Base-by-base conservation (phyloP, 1,140 invertebrate genomes). In the Drosophila bocki region DNA sequence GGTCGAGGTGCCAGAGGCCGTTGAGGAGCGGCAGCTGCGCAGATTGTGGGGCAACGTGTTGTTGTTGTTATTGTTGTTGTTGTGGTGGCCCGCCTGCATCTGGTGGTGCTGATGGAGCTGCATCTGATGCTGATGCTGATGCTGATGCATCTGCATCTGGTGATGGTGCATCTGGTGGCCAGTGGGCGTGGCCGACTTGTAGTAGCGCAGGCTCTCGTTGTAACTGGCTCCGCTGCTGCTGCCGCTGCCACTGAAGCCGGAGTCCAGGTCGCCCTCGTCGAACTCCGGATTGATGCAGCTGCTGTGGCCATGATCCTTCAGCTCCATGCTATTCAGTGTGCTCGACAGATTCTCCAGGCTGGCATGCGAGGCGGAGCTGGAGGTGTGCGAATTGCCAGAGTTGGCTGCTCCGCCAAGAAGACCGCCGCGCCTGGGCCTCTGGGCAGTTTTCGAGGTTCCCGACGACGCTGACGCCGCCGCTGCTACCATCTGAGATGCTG, bases 141-240 rank as follows among this genome's bases (percentile, higher is more conserved):
- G 56, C 32, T 44, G 61, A 6, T 71, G 81, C 13, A 26, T 26
- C 22, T 62, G 39, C 60, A n/a, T 41, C 48, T 74, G 37, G 39
- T 61, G 51, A 9, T 60, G 59, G 22, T 57, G 33, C 80, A 72
- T 47, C 48, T 81, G 22, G 42, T 75, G 81, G 67, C 75, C 78
- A n/a, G 90, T 85, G 63, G 75, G 72, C 61, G 85, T 82, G 54
- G 70, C 79, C 33, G 92, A 88, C 60, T 93, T 93, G 37, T 93
- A 92, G 70, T 94, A 93, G 45, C 95, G 93, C 71, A 95, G 92
- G 77, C 95, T 95, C 61, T 95, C 95, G 9, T 95, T 95, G 92
- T 96, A 96, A 93, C 96, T 96, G 88, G 96, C 96, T 60, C 95
- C 95, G 92, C 96, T 96, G 91, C 96, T 96, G 74, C 92, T 93